Evolutionary conservation across 2,113 vertebrate genomes (phyloP), one percentile per base, ranked within the genome.

Genomic region (Ictalurus punctatus): DNA sequence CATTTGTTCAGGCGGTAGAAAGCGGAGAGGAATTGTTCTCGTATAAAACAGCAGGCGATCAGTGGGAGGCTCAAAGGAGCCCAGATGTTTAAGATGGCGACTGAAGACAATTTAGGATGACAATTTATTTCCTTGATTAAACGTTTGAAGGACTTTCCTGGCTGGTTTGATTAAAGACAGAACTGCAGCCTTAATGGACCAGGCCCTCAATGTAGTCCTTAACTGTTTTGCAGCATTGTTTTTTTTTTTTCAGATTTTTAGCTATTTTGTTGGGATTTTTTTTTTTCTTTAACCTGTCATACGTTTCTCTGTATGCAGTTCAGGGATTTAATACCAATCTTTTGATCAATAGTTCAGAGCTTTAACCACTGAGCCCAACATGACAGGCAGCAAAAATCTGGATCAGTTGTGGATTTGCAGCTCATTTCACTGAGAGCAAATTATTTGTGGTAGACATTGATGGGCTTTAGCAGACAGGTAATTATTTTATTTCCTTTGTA

Each of bases 41-140:
- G 14, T 78, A 90, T 48, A 71, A 89, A 90, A 88, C 91, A 85
- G 91, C 89, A 83, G 90, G 90, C 78, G 52, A 84, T 87, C 86
- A 89, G 86, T 90, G 82, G 84, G 79, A 74, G 88, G 89, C 91
- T 91, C 69, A 85, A 74, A 89, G 84, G 52, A 90, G 91, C 90
- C 93, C 93, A 94, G 93, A 95, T 95, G 94, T 94, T 94, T 91
- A 89, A 88, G 90, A 92, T 92, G 88, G 91, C 87, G 91, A 90
- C 91, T 91, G 91, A 92, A 83, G 58, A 83, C 81, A 63, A 86
- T 92, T 87, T 83, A 88, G 73, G 52, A 94, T 93, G 87, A 59
- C 63, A 67, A 87, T 87, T 74, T 88, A 86, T 82, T 92, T 93
- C 92, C 92, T 93, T 94, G 93, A 94, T 94, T 94, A 94, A 94